Evolutionary conservation across 2,797 vertebrate genomes (phyloP), one percentile per base, ranked within the genome.

Genomic region (Forpus xanthops): DNA sequence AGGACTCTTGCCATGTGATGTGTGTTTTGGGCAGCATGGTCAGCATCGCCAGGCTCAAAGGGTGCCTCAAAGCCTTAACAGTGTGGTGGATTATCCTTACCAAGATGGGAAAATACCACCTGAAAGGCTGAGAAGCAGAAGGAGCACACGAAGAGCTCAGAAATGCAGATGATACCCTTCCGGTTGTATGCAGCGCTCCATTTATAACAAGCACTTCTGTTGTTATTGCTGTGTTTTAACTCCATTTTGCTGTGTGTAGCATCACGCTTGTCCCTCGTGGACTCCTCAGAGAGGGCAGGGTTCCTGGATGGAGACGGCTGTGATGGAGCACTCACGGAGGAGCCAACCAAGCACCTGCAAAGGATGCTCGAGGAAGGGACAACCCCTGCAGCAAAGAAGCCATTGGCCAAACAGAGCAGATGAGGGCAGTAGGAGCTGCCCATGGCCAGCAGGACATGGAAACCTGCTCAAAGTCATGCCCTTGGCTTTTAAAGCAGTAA

Each of bases 1-100:
- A 96, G 98, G 98, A 98, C 98, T 97, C 95, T 96, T 89, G 96
- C 97, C 95, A 96, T 65, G 94, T 97, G 98, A 98, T 97, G 97
- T 98, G 95, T 94, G 87, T 98, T 97, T 97, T 91, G 96, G 97
- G 98, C 98, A 98, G 97, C 96, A 89, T 96, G 94, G 97, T 97
- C 78, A 84, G 96, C 97, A 98, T 97, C 97, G 96, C 98, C 94
- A 97, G 97, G 98, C 98, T 97, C 97, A 97, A 98, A 98, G 98
- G 98, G 97, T 92, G 97, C 98, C 97, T 97, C 96, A 96, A 91
- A 97, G 98, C 98, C 98, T 98, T 98, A 98, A 98, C 96, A 98
- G 98, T 91, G 96, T 52, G 65, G 97, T 96, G 96, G 98, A 98
- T 98, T 98, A 97, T 97, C 96, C 96, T 97, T 97, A 98, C 52